These are phyloP conservation scores for Nephrotoma flavescens DNA, from an alignment of 2,888 invertebrate species.

Conservation along the genomic window DNA sequence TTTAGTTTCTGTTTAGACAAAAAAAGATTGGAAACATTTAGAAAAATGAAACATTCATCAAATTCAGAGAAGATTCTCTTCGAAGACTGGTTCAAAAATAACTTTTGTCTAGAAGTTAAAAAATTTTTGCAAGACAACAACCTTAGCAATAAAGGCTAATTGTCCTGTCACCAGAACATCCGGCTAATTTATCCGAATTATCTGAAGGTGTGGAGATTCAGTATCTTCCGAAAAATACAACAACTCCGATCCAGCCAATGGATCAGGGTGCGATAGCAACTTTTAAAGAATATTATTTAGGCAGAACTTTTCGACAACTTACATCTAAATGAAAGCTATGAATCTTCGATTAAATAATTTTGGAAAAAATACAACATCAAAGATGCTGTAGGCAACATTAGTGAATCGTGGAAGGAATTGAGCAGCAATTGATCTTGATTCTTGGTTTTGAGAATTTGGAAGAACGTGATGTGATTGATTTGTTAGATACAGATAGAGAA, in stretches of 20 bases:
- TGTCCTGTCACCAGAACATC: conserved; percentile 5
- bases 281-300: neutral
- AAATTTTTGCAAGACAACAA: neutral
- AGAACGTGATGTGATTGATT: too few relatives aligned
- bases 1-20: too few relatives aligned
- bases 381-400: neutral
- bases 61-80: conserved; percentile 9
- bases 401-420: conserved; percentile 1
- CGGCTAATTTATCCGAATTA: conserved; percentile 2
- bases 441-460: too few relatives aligned
- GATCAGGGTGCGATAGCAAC: conserved; percentile 8
- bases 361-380: neutral
- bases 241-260: conserved; percentile 13
- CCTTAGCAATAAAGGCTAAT: too few relatives aligned
- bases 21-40: too few relatives aligned
- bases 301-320: neutral
- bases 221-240: conserved; percentile 17
- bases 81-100: neutral
- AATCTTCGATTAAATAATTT: neutral
- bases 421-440: too few relatives aligned
- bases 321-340: neutral
- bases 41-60: too few relatives aligned
- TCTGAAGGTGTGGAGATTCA: conserved; percentile 10
- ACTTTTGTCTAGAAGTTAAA: conserved; percentile 10
- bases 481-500: too few relatives aligned